Evolutionary conservation across 1,140 invertebrate species (phyloP), one percentile per base, ranked within the genome.

Genomic region (Cydia pomonella): DNA sequence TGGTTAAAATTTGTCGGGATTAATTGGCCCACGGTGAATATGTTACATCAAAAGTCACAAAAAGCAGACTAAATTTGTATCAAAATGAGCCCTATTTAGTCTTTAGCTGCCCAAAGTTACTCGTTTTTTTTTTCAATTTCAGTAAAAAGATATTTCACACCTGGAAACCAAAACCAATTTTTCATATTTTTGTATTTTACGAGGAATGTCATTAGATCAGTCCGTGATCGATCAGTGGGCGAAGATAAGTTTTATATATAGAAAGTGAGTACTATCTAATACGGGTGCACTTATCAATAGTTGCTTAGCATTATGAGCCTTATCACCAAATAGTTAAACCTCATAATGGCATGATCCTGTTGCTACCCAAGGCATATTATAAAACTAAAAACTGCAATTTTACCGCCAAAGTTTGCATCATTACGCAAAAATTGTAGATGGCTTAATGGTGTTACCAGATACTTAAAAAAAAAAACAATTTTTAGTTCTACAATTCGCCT

Each of bases 201-300:
- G 3, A 47, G 10, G 16, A 18, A 59, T 59, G 53, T n/a, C 5
- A 59, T 59, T 21, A 59, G 18, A n/a, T 59, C 53, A 9, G 53
- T 59, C 9, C 53, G 53, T 21, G 53, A 23, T 10, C 18, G 16
- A 50, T 16, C 1, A 13, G 23, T 41, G 38, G 38, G 10, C 38
- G 38, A 59, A 23, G 18, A 59, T 38, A 69, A 69, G 16, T 27
- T 69, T 10, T 41, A 41, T 33, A 33, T 69, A 38, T 69, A 69
- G 64, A 66, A 66, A 69, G 64, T 69, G 64, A 69, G 7, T 41
- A 69, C 27, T 69, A 69, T 69, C 64, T 69, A 69, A 69, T 69
- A 66, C 64, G n/a, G 64, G 64, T 69, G 64, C 64, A 69, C 27
- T 69, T 69, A 69, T 69, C 29, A 69, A 69, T 33, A 33, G 29